Evolutionary conservation across 2,888 invertebrate genomes (phyloP).

Genomic region (Phaonia tiefii): DNA sequence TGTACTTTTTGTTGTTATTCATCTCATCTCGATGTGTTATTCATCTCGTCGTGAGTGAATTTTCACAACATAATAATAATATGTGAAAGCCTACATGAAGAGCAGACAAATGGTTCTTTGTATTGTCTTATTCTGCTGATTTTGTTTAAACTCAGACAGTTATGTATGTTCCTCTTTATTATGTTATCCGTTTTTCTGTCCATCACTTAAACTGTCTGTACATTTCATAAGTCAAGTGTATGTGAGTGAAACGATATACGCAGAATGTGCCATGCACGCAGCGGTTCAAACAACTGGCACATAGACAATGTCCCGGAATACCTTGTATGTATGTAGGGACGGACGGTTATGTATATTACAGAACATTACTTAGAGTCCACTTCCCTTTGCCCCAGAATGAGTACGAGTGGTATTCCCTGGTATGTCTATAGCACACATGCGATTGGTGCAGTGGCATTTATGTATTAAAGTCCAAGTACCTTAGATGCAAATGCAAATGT

Average conservation of each 20-base stretch:
- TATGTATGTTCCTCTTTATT: not conserved
- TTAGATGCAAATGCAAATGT: constrained; percentile 6
- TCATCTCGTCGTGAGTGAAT: not conserved
- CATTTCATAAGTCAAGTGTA: constrained; percentile 57
- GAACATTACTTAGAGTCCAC: not conserved
- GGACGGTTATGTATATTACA: not conserved
- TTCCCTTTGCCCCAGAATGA: too few relatives aligned
- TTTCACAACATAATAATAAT: not conserved
- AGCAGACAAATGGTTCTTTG: not conserved
- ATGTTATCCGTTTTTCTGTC: not conserved
- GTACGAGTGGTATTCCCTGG: too few relatives aligned
- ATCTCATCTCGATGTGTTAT: constrained; percentile 7
- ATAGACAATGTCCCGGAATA: too few relatives aligned
- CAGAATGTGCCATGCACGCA: constrained; percentile 8
- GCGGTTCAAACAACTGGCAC: constrained; percentile 8
- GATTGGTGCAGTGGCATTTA: constrained; percentile 21
- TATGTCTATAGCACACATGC: not conserved
- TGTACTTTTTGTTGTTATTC: not conserved
- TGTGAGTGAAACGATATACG: constrained; percentile 60
- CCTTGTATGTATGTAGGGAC: too few relatives aligned
- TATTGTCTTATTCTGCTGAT: not conserved
- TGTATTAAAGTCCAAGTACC: not conserved
- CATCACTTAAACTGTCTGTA: constrained; percentile 53
- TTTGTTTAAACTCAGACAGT: too few relatives aligned
- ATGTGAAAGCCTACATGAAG: not conserved